A percentile compares a stretch with the other conserved stretches of the same genome.
Conservation (phyloP, 1,140 invertebrate species). For the Nephotettix cincticeps region DNA sequence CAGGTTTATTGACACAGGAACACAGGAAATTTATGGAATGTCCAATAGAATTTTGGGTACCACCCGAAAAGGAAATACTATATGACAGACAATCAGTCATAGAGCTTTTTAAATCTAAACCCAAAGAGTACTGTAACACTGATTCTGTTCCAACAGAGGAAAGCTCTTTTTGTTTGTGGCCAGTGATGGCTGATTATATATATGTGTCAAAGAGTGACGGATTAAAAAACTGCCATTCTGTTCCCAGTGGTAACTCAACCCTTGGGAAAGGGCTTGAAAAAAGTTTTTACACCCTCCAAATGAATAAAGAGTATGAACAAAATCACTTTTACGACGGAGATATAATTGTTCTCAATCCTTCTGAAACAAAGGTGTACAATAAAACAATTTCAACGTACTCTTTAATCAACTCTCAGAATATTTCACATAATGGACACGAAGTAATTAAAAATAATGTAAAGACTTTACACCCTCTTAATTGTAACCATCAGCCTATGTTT, state of each 20-base stretch:
- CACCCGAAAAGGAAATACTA: not conserved
- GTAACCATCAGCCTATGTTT: too few species aligned
- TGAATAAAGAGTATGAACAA: conserved; percentile 3
- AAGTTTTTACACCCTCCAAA: not conserved
- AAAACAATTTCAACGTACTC: too few species aligned
- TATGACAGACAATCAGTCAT: not conserved
- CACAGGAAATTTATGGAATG: too few species aligned
- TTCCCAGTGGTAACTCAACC: not conserved
- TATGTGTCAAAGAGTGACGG: not conserved
- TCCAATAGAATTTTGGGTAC: too few species aligned
- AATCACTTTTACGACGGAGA: not conserved
- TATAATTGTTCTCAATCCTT: not conserved
- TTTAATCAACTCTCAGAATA: too few species aligned
- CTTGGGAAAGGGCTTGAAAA: not conserved
- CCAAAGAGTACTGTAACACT: not conserved
- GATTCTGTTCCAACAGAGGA: not conserved
- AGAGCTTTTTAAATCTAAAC: not conserved
- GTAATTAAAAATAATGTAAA: too few species aligned
- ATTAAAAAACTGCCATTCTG: not conserved
- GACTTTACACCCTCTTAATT: too few species aligned
- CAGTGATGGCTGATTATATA: not conserved
- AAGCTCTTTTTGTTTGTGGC: not conserved
- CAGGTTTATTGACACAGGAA: too few species aligned
- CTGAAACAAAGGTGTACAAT: not conserved
- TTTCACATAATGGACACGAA: too few species aligned